Evolutionary conservation across 2,888 invertebrate genomes (phyloP).

Genomic region (Andricus curvator): DNA sequence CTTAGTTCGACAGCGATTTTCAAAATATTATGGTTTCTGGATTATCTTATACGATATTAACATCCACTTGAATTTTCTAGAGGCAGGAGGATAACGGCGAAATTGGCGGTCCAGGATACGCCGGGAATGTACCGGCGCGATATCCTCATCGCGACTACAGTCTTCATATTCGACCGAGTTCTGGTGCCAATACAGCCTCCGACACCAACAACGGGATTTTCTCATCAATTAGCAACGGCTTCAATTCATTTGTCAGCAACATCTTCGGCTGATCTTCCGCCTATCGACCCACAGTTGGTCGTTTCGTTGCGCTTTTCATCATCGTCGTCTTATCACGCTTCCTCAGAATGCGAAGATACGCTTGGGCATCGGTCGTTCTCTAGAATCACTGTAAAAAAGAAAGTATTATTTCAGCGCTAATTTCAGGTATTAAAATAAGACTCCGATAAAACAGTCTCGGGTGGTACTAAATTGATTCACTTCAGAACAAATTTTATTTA

Average conservation of each 20-base stretch:
- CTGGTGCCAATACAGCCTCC: conserved; percentile 68
- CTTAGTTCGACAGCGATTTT: too few relatives aligned
- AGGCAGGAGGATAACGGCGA: conserved; percentile 61
- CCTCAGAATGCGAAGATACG: conserved; percentile 50
- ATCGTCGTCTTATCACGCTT: conserved; percentile 58
- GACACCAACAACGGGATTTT: conserved; percentile 82
- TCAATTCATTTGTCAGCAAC: conserved; percentile 88
- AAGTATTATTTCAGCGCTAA: too few relatives aligned
- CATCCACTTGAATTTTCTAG: conserved; percentile 40
- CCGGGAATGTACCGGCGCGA: conserved; percentile 63
- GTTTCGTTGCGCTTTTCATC: conserved; percentile 57
- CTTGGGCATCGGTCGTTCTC: conserved; percentile 1
- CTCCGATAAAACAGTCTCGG: too few relatives aligned
- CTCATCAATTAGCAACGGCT: conserved; percentile 87
- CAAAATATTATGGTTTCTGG: too few relatives aligned
- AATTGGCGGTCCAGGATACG: conserved; percentile 60
- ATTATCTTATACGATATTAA: neutral
- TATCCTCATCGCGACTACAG: conserved; percentile 72
- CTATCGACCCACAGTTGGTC: conserved; percentile 56
- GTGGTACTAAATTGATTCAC: too few relatives aligned
- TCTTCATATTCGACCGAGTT: conserved; percentile 70
- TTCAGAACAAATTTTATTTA: too few relatives aligned
- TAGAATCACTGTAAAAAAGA: neutral
- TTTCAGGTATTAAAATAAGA: too few relatives aligned
- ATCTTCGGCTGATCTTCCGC: conserved; percentile 83